A percentile compares a stretch with the other conserved stretches of the same genome.
Conservation (phyloP, 2,888 invertebrate species). For the Aquatica leii region DNA sequence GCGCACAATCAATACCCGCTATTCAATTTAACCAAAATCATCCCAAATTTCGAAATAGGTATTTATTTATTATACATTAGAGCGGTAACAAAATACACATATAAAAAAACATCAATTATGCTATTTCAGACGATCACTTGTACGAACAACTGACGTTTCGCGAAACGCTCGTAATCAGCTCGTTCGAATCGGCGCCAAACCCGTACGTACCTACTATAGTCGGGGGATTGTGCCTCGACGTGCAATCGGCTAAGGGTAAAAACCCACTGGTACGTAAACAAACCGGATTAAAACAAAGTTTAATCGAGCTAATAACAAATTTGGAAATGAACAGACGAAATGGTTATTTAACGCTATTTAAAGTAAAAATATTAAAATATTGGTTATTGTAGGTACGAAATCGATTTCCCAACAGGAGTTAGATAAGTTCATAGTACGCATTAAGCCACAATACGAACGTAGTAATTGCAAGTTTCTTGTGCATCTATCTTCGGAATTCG, state of each 20-base stretch:
- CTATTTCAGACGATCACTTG: conserved; percentile 61
- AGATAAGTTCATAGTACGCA: conserved; percentile 6
- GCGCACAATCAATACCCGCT: conserved; percentile 52
- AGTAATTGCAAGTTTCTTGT: conserved; percentile 66
- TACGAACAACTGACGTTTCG: conserved; percentile 65
- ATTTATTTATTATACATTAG: conserved; percentile 15
- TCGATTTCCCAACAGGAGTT: conserved; percentile 16
- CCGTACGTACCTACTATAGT: conserved; percentile 41
- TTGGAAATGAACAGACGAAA: not conserved
- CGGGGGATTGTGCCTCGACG: conserved; percentile 60
- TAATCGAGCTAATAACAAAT: conserved; percentile 48
- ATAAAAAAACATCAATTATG: conserved; percentile 12
- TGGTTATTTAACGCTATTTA: conserved; percentile 3
- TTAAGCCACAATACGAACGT: conserved; percentile 42
- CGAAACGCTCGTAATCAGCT: conserved; percentile 66
- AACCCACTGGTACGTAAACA: conserved; percentile 44
- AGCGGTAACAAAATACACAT: conserved; percentile 8
- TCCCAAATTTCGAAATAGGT: conserved; percentile 53
- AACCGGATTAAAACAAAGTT: conserved; percentile 48
- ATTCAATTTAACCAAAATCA: conserved; percentile 44
- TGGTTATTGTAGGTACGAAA: not conserved
- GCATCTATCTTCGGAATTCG: conserved; percentile 68
- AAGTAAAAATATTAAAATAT: conserved; percentile 49
- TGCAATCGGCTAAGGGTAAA: conserved; percentile 58
- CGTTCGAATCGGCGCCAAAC: conserved; percentile 55